phyloP scores from a whole-genome alignment of 2,888 invertebrate species.

The Acanthosepion pharaonis region DNA sequence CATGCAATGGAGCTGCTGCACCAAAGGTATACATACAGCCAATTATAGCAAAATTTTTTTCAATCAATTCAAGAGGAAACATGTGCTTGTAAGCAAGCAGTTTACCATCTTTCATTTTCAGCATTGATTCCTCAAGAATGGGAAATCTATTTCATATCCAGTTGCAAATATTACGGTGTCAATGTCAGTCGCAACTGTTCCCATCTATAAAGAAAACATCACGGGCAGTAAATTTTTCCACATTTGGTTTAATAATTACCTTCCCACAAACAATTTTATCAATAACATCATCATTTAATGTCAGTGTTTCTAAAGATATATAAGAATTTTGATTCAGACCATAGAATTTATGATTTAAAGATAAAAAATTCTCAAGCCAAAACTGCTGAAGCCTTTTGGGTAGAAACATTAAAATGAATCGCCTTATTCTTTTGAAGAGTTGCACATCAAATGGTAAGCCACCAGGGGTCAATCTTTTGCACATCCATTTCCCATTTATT shows the following conservation, averaged over 20 bases:
- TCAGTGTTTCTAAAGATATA: slow-evolving; percentile 67
- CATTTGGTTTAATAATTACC: slow-evolving; percentile 70
- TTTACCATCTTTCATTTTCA: slow-evolving; percentile 64
- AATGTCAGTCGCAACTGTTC: slow-evolving; percentile 66
- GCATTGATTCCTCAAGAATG: slow-evolving; percentile 71
- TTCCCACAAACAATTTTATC: slow-evolving; percentile 73
- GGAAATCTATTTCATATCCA: slow-evolving; percentile 75
- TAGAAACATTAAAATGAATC: neutral
- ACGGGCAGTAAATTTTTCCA: slow-evolving; percentile 63
- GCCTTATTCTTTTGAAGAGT: slow-evolving; percentile 50
- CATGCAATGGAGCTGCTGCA: slow-evolving; percentile 75
- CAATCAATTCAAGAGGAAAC: slow-evolving; percentile 72
- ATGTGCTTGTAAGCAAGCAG: slow-evolving; percentile 74
- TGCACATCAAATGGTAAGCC: slow-evolving; percentile 68
- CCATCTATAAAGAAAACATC: slow-evolving; percentile 70
- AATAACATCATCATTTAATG: slow-evolving; percentile 75
- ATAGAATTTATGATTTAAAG: neutral
- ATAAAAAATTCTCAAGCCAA: neutral
- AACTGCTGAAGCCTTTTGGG: neutral
- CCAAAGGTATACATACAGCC: slow-evolving; percentile 76
- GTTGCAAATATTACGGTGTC: slow-evolving; percentile 73
- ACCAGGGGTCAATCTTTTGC: slow-evolving; percentile 46
- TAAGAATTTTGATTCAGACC: slow-evolving; percentile 72
- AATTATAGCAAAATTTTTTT: slow-evolving; percentile 74
- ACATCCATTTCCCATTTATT: no score